Base-by-base conservation (phyloP, 2,113 vertebrate genomes). In the Callaeas wilsoni region DNA sequence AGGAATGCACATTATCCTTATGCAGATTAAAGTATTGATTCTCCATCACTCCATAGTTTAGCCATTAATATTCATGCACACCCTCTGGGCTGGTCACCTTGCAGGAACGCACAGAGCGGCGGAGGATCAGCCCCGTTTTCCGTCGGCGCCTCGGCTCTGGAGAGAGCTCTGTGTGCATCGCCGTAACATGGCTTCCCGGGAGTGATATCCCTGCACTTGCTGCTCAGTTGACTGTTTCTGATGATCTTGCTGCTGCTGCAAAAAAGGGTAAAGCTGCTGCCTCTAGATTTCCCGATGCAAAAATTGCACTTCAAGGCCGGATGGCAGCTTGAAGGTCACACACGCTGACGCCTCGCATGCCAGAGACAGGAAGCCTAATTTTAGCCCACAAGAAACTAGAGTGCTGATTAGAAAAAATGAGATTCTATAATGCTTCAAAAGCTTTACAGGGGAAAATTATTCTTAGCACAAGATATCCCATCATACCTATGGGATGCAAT, bases 321-420 rank as follows among this genome's bases (percentile, higher is more conserved):
- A 93, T 97, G 92, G 94, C 96, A 96, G 93, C 93, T 95, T 97
- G 95, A 97, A 96, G 96, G 96, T 97, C 94, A 96, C 92, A 94
- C 94, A 84, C 50, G 4, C 91, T 96, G 93, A 96, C 63, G 91
- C 75, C 79, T 96, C 53, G 10, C 73, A 93, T 95, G 93, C 87
- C 92, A 96, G 88, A 93, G 90, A 94, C 87, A 96, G 93, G 93
- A 97, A 95, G 95, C 94, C 94, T 95, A 95, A 96, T 97, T 96
- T 97, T 95, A 96, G 95, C 87, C 90, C 85, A 76, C 78, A 78
- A 94, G 82, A 95, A 94, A 84, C 83, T 73, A 82, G 83, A 94
- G 86, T 83, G 92, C 92, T 97, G 95, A 97, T 97, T 97, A 95
- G 90, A 93, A 96, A 96, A 95, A 96, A 96, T 86, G 86, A 93